Percentiles rank a stretch among this genome's conserved stretches.
Conservation (phyloP, 2,113 vertebrate species). For the Ceyx margarethae region DNA sequence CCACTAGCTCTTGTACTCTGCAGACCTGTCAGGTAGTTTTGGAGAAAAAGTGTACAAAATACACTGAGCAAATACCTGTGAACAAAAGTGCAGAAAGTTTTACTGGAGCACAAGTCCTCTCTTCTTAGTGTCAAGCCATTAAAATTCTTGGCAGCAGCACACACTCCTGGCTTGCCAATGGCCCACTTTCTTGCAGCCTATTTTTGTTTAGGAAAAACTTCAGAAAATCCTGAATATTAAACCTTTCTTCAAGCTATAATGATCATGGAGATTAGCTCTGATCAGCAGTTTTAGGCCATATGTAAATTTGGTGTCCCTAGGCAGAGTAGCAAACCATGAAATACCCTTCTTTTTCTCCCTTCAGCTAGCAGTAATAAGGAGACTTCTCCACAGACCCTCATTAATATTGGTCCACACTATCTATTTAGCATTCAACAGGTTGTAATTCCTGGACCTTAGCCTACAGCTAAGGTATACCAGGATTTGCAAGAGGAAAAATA, state of each 20-base stretch:
- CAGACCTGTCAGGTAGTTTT: background rate
- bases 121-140: background rate
- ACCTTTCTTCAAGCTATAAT: conserved; percentile 47
- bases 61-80: background rate
- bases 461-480: background rate
- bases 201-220: conserved; percentile 44
- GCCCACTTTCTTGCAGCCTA: conserved; percentile 33
- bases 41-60: background rate
- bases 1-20: background rate
- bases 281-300: conserved; percentile 56
- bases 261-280: conserved; percentile 45
- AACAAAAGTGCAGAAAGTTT: background rate
- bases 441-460: background rate
- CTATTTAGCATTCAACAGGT: background rate
- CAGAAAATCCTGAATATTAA: conserved; percentile 47
- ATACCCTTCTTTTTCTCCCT: background rate
- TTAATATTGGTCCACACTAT: background rate
- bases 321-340: background rate
- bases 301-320: conserved; percentile 39
- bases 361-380: background rate
- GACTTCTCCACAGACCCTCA: background rate
- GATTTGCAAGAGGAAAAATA: conserved; percentile 31
- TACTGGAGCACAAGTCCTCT: background rate
- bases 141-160: background rate
- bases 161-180: background rate